Percentiles rank a stretch among this genome's conserved stretches.
These are phyloP conservation scores for Phalacrocorax carbo DNA, from an alignment of 2,113 vertebrate species.

Conservation along the genomic window DNA sequence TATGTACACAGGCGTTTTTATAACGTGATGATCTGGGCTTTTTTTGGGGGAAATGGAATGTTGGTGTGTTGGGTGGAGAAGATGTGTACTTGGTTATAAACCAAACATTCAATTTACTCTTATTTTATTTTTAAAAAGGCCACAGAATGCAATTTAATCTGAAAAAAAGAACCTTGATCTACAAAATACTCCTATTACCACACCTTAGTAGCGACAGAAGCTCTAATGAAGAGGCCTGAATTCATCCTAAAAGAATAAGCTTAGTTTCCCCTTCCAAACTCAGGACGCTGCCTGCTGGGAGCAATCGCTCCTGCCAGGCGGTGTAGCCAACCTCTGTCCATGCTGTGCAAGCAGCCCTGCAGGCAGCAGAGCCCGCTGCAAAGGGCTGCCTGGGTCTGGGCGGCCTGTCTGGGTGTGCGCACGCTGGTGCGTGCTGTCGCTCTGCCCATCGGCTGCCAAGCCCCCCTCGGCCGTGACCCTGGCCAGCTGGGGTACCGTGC, in stretches of 20 bases:
- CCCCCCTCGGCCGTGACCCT: not conserved
- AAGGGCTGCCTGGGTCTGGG: not conserved
- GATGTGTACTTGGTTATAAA: not conserved
- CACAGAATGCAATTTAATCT: not conserved
- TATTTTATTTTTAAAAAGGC: not conserved
- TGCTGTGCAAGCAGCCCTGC: rapidly evolving
- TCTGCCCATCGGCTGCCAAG: not conserved
- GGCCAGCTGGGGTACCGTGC: not conserved
- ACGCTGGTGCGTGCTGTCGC: rapidly evolving
- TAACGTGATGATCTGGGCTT: not conserved
- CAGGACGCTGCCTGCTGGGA: not conserved
- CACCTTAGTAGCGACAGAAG: not conserved
- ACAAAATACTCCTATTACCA: not conserved
- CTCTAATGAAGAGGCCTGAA: not conserved
- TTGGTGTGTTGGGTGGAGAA: not conserved
- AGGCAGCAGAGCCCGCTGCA: not conserved
- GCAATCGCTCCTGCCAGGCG: rapidly evolving
- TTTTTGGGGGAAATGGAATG: not conserved
- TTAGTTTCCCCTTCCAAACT: not conserved
- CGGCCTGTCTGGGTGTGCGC: rapidly evolving
- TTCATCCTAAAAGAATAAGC: not conserved
- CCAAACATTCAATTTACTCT: not conserved
- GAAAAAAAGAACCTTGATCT: not conserved
- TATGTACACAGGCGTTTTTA: not conserved
- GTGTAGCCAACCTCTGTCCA: too few relatives aligned